These are phyloP conservation scores for Chiloscyllium plagiosum DNA, from an alignment of 2,113 vertebrate species.

Conservation along the genomic window DNA sequence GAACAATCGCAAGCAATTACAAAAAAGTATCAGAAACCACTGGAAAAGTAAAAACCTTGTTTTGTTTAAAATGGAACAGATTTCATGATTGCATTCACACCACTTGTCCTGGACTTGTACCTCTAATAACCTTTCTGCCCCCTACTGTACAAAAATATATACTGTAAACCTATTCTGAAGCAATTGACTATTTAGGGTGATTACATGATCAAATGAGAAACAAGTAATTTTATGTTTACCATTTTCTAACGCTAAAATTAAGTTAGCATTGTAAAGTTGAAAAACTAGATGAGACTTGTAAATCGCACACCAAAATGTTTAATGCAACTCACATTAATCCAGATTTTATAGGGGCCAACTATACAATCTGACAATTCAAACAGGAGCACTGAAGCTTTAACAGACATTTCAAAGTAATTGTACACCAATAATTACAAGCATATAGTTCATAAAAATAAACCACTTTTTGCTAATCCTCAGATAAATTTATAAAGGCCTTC, in stretches of 20 bases:
- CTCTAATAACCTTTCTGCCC: constrained; percentile 14
- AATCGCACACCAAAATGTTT: background rate
- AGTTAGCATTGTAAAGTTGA: background rate
- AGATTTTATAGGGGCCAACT: background rate
- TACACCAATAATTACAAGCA: constrained; percentile 20
- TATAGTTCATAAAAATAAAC: background rate
- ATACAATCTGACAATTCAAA: constrained; percentile 6
- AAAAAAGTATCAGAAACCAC: background rate
- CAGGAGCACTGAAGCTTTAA: background rate
- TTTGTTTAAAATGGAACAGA: background rate
- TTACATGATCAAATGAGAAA: background rate
- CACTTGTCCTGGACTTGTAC: background rate
- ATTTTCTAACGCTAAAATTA: background rate
- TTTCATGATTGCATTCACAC: background rate
- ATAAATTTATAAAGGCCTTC: background rate
- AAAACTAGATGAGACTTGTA: background rate
- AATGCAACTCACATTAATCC: background rate
- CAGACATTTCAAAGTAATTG: background rate
- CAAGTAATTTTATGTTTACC: background rate
- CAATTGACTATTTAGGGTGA: background rate
- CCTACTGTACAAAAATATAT: background rate
- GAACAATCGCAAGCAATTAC: background rate
- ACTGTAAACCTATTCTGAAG: background rate
- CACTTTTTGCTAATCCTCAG: background rate
- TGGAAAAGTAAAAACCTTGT: background rate